Evolutionary conservation across 2,113 vertebrate genomes (phyloP).

Genomic region (Pomatostomus ruficeps): DNA sequence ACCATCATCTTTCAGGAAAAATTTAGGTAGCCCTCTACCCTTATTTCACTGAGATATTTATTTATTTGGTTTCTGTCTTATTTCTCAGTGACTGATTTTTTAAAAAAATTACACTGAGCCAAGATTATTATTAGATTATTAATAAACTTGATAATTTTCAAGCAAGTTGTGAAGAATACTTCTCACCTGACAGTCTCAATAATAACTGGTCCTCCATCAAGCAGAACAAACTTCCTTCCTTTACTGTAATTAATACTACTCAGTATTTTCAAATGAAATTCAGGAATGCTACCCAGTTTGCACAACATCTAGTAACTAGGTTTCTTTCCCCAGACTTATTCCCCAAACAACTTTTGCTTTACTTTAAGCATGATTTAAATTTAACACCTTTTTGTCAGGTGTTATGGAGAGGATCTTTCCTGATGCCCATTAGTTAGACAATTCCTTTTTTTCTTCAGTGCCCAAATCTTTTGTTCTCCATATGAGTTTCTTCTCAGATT

Average conservation of each 20-base stretch:
- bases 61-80: not conserved
- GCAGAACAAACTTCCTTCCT: not conserved
- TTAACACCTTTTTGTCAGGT: not conserved
- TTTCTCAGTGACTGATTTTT: not conserved
- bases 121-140: not conserved
- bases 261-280: not conserved
- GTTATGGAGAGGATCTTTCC: not conserved
- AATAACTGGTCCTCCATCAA: not conserved
- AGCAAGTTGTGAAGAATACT: not conserved
- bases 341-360: not conserved
- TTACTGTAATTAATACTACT: not conserved
- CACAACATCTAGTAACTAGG: not conserved
- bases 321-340: not conserved
- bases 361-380: not conserved
- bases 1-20: not conserved
- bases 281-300: not conserved
- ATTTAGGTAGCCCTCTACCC: not conserved
- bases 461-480: rapidly evolving
- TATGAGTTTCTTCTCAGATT: not conserved
- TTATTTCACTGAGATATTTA: not conserved
- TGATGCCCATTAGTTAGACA: not conserved
- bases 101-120: not conserved
- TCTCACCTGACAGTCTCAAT: not conserved
- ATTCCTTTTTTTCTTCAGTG: not conserved
- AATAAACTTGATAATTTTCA: not conserved